Evolutionary conservation across 2,113 vertebrate species (phyloP).

Genomic region (Rafetus swinhoei): DNA sequence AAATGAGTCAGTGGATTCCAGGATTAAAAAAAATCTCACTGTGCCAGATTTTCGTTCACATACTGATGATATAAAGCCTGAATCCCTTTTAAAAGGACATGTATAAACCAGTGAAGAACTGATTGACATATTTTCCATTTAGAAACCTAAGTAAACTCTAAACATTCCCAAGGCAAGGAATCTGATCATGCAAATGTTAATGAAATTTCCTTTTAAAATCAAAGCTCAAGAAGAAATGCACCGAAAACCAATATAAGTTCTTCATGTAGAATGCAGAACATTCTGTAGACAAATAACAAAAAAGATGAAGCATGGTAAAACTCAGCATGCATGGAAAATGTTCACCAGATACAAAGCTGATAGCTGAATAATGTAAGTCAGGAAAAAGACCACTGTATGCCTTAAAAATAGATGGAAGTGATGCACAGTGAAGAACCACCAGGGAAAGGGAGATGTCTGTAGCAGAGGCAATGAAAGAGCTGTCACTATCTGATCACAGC

Average conservation of each 20-base stretch:
- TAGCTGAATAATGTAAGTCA: fast-evolving
- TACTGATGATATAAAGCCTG: neutral
- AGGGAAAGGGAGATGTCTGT: neutral
- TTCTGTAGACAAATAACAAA: neutral
- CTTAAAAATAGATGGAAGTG: neutral
- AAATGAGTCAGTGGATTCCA: neutral
- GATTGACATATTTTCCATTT: neutral
- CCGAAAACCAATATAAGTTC: fast-evolving
- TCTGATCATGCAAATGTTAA: neutral
- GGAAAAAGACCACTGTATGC: neutral
- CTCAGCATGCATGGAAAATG: neutral
- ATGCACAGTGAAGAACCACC: neutral
- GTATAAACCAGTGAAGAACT: neutral
- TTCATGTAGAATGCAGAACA: neutral
- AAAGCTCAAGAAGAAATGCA: neutral
- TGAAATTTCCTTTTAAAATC: neutral
- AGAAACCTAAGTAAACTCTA: neutral
- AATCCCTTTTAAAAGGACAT: neutral
- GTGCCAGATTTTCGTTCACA: neutral
- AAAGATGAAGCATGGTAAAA: neutral
- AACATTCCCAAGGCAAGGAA: neutral
- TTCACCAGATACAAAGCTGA: neutral
- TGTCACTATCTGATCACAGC: neutral
- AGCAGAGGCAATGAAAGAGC: neutral
- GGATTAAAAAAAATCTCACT: neutral